phyloP scores from a whole-genome alignment of 2,888 invertebrate species.

The Subacronicta megacephala region DNA sequence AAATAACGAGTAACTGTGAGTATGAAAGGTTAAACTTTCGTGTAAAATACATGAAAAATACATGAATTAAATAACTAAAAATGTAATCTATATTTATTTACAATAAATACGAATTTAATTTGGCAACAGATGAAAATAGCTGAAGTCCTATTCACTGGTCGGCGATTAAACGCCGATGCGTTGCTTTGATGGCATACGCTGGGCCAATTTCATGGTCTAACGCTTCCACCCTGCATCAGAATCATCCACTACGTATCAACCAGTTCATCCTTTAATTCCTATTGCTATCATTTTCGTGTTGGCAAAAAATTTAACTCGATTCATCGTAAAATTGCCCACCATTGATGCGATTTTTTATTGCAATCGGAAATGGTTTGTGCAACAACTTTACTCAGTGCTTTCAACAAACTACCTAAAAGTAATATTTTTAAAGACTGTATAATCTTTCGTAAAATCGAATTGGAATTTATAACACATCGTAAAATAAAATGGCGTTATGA shows the following conservation, averaged over 20 bases:
- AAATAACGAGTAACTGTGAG: too few relatives aligned
- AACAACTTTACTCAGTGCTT: slow-evolving; percentile 28
- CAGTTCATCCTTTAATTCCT: slow-evolving; percentile 44
- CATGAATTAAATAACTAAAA: not conserved
- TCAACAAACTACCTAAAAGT: slow-evolving; percentile 22
- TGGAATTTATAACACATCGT: slow-evolving; percentile 34
- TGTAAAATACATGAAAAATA: not conserved
- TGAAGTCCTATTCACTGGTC: slow-evolving; percentile 72
- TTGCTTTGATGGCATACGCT: slow-evolving; percentile 74
- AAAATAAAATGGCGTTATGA: slow-evolving; percentile 35
- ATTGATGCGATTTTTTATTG: slow-evolving; percentile 9
- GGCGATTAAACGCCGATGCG: slow-evolving; percentile 79
- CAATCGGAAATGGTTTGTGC: slow-evolving; percentile 23
- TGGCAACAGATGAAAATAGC: slow-evolving; percentile 72
- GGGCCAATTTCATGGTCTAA: slow-evolving; percentile 88
- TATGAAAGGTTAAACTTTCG: not conserved
- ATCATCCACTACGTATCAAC: slow-evolving; percentile 68
- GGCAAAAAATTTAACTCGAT: not conserved
- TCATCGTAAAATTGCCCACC: slow-evolving; percentile 1
- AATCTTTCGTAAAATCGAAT: slow-evolving; percentile 33
- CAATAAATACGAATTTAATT: slow-evolving; percentile 44
- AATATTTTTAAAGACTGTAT: slow-evolving; percentile 12
- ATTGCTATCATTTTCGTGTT: slow-evolving; percentile 47
- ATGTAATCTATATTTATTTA: slow-evolving; percentile 2
- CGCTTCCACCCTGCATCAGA: slow-evolving; percentile 79